These are phyloP conservation scores for Ceratoteleas bidentatus DNA, from an alignment of 1,140 invertebrate genomes.

Conservation along the genomic window DNA sequence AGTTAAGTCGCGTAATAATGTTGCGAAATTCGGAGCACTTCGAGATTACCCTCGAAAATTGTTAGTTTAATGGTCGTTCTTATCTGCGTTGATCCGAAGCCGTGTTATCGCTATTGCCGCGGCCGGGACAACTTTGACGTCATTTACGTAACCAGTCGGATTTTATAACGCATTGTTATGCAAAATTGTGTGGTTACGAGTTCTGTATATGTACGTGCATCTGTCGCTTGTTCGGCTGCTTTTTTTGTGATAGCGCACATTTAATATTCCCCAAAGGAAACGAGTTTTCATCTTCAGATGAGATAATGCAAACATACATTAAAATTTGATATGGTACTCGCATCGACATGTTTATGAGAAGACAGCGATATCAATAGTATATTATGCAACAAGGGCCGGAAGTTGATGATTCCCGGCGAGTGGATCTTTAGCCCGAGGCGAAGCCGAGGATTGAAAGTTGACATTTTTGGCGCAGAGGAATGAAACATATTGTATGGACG, in stretches of 20 bases:
- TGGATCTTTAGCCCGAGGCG: too few species aligned
- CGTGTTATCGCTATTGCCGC: constrained; percentile 28
- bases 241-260: too few species aligned
- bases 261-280: constrained; percentile 22
- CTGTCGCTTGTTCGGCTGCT: too few species aligned
- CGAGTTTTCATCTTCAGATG: constrained; percentile 12
- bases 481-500: too few species aligned
- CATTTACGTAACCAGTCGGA: constrained; percentile 24
- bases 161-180: constrained; percentile 38
- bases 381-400: too few species aligned
- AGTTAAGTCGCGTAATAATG: constrained; percentile 44
- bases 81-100: constrained; percentile 41
- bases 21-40: constrained; percentile 42
- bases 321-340: constrained; percentile 8
- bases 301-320: constrained; percentile 14
- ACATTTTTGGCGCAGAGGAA: too few species aligned
- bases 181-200: constrained; percentile 18
- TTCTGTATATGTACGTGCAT: constrained; percentile 10
- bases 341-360: constrained; percentile 2
- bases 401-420: too few species aligned
- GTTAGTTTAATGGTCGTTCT: constrained; percentile 49
- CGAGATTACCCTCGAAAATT: constrained; percentile 47
- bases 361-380: too few species aligned
- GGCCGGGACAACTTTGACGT: constrained; percentile 29
- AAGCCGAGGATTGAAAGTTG: too few species aligned